Conservation (phyloP, 2,797 vertebrate genomes). For the Nannoperca australis region DNA sequence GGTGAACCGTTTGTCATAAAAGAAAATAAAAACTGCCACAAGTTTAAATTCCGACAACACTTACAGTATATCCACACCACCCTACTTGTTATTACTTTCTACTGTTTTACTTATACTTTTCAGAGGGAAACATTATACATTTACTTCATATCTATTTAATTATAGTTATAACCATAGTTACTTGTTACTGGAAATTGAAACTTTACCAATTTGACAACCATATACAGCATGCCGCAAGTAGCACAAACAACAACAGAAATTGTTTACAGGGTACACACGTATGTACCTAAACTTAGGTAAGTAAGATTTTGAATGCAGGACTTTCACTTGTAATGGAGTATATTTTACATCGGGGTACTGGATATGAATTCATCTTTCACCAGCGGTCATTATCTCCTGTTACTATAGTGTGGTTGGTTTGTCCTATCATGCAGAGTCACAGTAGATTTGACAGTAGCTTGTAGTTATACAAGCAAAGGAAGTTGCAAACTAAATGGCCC, state of each 20-base stretch:
- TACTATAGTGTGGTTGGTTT: constrained; percentile 19
- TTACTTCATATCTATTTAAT: background rate
- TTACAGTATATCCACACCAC: background rate
- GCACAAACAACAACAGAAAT: too few relatives aligned
- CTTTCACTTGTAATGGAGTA: background rate
- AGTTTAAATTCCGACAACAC: background rate
- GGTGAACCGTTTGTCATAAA: background rate
- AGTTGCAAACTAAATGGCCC: constrained; percentile 4
- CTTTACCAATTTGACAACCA: too few relatives aligned
- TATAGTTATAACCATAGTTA: background rate
- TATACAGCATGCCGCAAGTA: too few relatives aligned
- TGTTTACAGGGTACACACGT: too few relatives aligned
- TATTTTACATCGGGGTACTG: background rate
- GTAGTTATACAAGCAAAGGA: constrained; percentile 33
- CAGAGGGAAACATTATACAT: background rate
- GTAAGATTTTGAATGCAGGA: background rate
- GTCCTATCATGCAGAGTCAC: constrained; percentile 7
- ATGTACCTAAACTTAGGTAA: background rate
- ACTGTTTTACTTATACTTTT: background rate
- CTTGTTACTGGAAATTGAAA: too few relatives aligned
- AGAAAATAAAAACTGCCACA: background rate
- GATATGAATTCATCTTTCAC: background rate
- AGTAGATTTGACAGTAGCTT: constrained; percentile 27
- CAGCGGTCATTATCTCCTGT: constrained; percentile 34
- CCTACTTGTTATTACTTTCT: background rate